Base-by-base conservation (phyloP, 2,797 vertebrate species). In the Acanthornis magna region DNA sequence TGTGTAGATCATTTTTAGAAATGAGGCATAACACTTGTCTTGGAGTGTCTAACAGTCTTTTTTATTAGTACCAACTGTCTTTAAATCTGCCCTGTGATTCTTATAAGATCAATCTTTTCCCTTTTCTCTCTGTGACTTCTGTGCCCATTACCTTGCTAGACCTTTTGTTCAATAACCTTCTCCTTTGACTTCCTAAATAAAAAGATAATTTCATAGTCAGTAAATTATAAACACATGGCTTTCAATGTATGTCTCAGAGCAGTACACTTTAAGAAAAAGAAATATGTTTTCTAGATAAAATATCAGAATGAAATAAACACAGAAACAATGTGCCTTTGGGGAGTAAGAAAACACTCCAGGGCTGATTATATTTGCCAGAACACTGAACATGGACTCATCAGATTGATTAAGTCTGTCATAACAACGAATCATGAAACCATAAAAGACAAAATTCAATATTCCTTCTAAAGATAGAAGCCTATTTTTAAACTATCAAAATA, bases 361-460 rank as follows among this genome's bases (percentile, higher is more conserved):
- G 74, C 76, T 93, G 83, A 62, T 91, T 75, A 62, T 79, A 85
- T 88, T 94, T 96, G 87, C 91, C 89, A 96, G 83, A 90, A 88
- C 10, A 34, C 66, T 94, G 95, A 94, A 90, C 79, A 66, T 63
- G 74, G 67, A 54, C 84, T 91, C 83, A 76, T 91, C 79, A 74
- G 80, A 88, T 94, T 95, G 85, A 96, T 96, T 95, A 94, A 95
- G 78, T 80, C 72, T 91, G 94, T 94, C 93, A 83, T 81, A 91
- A 91, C 74, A 94, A 63, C 30, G 21, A 92, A 95, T 89, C 68
- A 80, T 67, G 7, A 93, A 77, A 51, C 80, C 70, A 61, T 88
- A 81, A 75, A 76, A 74, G 55, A 89, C 68, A 93, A 95, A 91
- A 92, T 89, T 81, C 90, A 93, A 91, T 96, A 71, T 79, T 76